These are phyloP conservation scores for Hephaestus fuliginosus DNA, from an alignment of 2,797 vertebrate genomes.

Conservation along the genomic window DNA sequence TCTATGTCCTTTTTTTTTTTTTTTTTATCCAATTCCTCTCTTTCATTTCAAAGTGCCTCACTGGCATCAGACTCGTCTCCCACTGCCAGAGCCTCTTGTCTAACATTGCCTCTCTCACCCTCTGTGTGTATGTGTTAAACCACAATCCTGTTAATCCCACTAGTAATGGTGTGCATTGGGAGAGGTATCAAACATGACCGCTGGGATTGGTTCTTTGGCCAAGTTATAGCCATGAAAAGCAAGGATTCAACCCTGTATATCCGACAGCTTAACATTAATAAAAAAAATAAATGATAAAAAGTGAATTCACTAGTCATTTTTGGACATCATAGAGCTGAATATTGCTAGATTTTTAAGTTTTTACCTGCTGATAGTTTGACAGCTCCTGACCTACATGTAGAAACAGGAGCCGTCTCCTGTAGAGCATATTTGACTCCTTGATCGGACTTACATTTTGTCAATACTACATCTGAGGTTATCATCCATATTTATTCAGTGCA, in stretches of 20 bases:
- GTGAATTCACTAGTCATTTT: no score
- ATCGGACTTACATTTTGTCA: slow-evolving; percentile 29
- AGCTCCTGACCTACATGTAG: slow-evolving; percentile 29
- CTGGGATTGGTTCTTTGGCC: slow-evolving; percentile 68
- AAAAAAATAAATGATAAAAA: background rate
- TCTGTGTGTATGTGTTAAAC: slow-evolving; percentile 42
- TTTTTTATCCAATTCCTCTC: slow-evolving; percentile 3
- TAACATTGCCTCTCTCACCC: slow-evolving; percentile 61
- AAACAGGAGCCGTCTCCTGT: background rate
- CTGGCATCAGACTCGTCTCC: slow-evolving; percentile 55
- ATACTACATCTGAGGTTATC: slow-evolving; percentile 5
- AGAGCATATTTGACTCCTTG: slow-evolving; percentile 37
- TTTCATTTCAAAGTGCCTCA: slow-evolving; percentile 65
- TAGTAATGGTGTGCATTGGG: slow-evolving; percentile 80
- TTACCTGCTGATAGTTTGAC: slow-evolving; percentile 3
- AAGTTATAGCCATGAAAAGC: slow-evolving; percentile 54
- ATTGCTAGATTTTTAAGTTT: slow-evolving; percentile 2
- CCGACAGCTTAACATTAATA: slow-evolving; percentile 36
- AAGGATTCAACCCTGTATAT: slow-evolving; percentile 52
- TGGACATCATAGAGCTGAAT: background rate
- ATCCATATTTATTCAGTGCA: slow-evolving; percentile 32
- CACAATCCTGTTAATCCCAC: slow-evolving; percentile 78
- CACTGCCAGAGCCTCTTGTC: slow-evolving; percentile 76
- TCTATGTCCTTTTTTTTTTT: slow-evolving; percentile 46
- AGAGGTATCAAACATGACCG: slow-evolving; percentile 73